These are phyloP conservation scores for Loris lydekkerianus DNA, from an alignment of 2,797 vertebrate species.

Conservation along the genomic window DNA sequence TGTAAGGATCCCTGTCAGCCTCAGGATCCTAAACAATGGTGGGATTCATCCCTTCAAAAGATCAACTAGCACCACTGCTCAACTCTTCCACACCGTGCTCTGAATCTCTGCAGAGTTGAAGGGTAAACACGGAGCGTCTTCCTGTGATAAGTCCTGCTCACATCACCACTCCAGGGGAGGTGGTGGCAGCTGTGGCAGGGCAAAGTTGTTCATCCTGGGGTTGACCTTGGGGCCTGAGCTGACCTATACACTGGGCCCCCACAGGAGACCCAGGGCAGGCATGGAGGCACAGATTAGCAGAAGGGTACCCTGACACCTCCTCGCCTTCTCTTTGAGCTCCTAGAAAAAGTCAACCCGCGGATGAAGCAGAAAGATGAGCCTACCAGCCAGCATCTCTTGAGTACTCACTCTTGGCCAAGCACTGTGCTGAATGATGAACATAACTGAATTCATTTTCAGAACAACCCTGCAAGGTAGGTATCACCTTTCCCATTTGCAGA, in stretches of 20 bases:
- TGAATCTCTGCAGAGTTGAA: background rate
- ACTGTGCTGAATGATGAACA: background rate
- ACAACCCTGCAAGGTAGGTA: background rate
- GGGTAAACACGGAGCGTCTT: background rate
- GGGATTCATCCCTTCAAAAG: background rate
- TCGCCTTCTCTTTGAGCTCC: background rate
- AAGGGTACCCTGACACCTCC: rapidly evolving
- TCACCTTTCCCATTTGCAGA: conserved; percentile 7
- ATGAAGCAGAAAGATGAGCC: background rate
- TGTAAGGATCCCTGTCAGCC: background rate
- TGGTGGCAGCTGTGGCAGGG: background rate
- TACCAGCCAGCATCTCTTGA: background rate
- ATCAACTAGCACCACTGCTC: background rate
- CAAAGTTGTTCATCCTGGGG: background rate
- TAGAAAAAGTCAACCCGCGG: background rate
- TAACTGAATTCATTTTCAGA: background rate
- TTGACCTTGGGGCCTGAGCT: background rate
- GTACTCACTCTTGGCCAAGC: background rate
- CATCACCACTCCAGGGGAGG: background rate
- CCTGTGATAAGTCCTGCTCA: background rate
- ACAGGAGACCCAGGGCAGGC: background rate
- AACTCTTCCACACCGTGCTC: background rate
- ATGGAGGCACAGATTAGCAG: background rate
- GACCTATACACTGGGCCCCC: background rate
- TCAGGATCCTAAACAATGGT: background rate